phyloP scores from a whole-genome alignment of 1,140 invertebrate genomes.

The Homarus americanus region DNA sequence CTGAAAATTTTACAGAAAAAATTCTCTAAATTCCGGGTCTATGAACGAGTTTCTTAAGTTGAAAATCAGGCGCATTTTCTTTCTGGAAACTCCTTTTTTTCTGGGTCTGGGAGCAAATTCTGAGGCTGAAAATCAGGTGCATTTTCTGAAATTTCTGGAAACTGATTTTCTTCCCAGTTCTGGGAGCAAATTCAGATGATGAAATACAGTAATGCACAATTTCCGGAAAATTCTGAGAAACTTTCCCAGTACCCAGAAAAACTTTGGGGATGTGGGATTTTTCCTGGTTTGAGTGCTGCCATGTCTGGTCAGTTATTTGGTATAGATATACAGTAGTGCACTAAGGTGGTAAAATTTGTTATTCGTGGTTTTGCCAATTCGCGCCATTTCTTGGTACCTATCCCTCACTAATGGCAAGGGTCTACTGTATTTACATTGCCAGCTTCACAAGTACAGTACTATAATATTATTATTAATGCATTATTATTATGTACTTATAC shows the following conservation, averaged over 20 bases:
- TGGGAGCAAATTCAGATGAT: neutral
- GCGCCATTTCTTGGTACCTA: too few species aligned
- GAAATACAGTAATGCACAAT: neutral
- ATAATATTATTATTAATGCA: too few species aligned
- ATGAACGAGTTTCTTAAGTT: neutral
- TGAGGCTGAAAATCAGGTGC: too few species aligned
- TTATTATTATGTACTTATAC: neutral
- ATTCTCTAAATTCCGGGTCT: neutral
- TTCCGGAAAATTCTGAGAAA: too few species aligned
- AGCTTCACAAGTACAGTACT: neutral
- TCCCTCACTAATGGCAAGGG: too few species aligned
- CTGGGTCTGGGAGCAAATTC: too few species aligned
- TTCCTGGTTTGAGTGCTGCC: too few species aligned
- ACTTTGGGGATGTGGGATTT: too few species aligned
- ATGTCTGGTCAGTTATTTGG: neutral
- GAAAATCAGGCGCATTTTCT: neutral
- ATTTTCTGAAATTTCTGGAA: neutral
- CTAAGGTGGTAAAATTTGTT: too few species aligned
- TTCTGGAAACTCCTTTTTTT: neutral
- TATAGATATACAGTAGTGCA: too few species aligned
- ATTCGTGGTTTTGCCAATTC: too few species aligned
- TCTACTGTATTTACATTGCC: neutral
- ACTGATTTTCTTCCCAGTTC: neutral
- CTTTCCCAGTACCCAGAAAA: too few species aligned
- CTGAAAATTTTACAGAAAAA: neutral